Evolutionary conservation across 1,140 invertebrate genomes (phyloP).

Genomic region (Drosophila ambigua): DNA sequence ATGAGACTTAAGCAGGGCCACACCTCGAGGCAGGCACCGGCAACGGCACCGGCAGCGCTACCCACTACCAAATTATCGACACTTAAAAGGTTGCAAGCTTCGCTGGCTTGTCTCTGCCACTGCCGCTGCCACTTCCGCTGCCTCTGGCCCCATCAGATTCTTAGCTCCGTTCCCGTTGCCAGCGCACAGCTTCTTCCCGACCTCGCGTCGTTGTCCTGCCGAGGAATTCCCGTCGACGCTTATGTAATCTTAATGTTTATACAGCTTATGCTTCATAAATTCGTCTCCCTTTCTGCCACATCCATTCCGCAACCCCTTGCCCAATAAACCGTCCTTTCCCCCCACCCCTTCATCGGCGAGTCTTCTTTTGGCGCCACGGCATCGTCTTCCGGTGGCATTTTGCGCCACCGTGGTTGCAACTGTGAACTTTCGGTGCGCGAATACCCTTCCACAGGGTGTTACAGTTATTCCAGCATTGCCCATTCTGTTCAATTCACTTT

Average conservation of each 20-base stretch:
- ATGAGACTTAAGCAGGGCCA: conserved; percentile 53
- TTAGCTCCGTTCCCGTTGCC: neutral
- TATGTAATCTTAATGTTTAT: conserved; percentile 82
- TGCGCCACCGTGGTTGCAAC: conserved; percentile 45
- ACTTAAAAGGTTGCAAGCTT: conserved; percentile 79
- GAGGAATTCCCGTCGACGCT: conserved; percentile 60
- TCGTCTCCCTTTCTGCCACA: conserved; percentile 20
- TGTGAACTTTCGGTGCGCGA: neutral
- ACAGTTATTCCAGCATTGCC: no score
- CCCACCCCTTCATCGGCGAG: neutral
- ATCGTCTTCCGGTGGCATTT: conserved; percentile 75
- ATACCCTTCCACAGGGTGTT: no score
- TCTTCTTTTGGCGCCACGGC: conserved; percentile 40
- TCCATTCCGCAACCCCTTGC: neutral
- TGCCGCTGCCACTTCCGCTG: neutral
- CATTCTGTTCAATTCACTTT: no score
- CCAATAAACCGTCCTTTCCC: neutral
- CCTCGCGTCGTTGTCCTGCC: conserved; percentile 43
- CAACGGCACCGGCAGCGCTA: neutral
- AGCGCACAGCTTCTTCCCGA: conserved; percentile 1
- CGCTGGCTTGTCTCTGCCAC: conserved; percentile 38
- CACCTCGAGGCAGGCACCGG: conserved; percentile 10
- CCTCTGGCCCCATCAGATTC: neutral
- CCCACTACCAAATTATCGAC: conserved; percentile 67
- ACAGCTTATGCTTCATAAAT: conserved; percentile 81